Base-by-base conservation (phyloP, 2,888 invertebrate species). In the Stratiomys singularior region DNA sequence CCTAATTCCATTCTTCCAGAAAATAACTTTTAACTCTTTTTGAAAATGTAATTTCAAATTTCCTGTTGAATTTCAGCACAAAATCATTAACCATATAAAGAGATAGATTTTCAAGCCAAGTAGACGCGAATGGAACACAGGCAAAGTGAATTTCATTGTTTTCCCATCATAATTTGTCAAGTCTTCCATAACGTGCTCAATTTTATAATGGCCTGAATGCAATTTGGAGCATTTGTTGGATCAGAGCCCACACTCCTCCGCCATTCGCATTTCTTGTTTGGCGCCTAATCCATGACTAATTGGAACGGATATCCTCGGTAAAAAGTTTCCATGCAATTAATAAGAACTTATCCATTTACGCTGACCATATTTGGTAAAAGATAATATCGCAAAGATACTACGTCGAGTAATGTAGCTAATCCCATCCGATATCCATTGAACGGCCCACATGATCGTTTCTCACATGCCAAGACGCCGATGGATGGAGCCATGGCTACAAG, bases 141-240 rank as follows among this genome's bases (percentile, higher is more conserved):
- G 11, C 74, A 74, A 74, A 30, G 7, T 37, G 58, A 74, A 74
- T 74, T 74, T 37, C 37, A 74, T 74, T 74, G 74, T 74, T 74
- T 74, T 44, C 37, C 15, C 30, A 21, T n/a, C n/a, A n/a, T 28
- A 72, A 72, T 56, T 56, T 72, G 23, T 47, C 72, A 58, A 74
- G 46, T 69, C 60, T 58, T 25, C 60, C 58, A 60, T 58, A 23
- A 74, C 58, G 21, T 15, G 11, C 37, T 74, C 58, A 60, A 58
- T 74, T 28, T 30, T 7, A 69, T 60, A 56, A 9, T 37, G 37
- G 15, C 21, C 23, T 25, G 21, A 21, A 25, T 23, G 69, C 46
- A 21, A 25, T 69, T 37, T 66, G n/a, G 66, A 37, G 47, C 9
- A 1, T 5, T n/a, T 11, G 47, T 30, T 69, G 69, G 23, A 46